Evolutionary conservation across 2,888 invertebrate species (phyloP).

Genomic region (Keiferia lycopersicella): DNA sequence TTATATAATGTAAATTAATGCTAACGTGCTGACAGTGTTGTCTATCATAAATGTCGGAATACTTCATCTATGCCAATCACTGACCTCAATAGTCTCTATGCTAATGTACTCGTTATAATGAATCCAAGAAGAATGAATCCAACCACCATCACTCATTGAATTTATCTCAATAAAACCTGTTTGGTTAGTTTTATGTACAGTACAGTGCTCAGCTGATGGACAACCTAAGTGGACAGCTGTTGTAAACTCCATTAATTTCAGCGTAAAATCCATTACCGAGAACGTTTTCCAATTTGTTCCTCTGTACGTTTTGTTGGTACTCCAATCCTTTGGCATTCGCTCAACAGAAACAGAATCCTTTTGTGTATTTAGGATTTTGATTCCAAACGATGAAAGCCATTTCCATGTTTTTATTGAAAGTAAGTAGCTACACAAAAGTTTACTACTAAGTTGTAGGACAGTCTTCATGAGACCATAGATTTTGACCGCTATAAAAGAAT

Average conservation of each 20-base stretch:
- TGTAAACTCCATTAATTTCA: slow-evolving; percentile 14
- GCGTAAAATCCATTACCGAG: neutral
- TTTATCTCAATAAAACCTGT: slow-evolving; percentile 5
- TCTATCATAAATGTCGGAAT: too few species aligned
- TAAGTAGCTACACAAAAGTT: neutral
- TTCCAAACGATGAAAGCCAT: neutral
- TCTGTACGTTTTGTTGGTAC: neutral
- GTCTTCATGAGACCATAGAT: too few species aligned
- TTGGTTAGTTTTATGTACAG: slow-evolving; percentile 12
- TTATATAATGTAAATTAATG: too few species aligned
- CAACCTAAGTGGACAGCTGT: too few species aligned
- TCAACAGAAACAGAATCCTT: neutral
- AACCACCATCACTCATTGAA: neutral
- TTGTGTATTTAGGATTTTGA: slow-evolving; percentile 21
- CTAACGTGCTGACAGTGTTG: too few species aligned
- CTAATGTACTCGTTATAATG: too few species aligned
- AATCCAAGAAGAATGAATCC: too few species aligned
- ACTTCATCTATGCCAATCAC: too few species aligned
- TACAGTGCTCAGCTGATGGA: slow-evolving; percentile 3
- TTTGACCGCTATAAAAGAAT: too few species aligned
- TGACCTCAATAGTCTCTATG: too few species aligned
- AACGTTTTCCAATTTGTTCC: slow-evolving; percentile 21
- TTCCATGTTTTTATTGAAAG: neutral
- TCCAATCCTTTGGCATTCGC: neutral
- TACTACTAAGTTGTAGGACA: too few species aligned